Percentiles rank a stretch among this genome's conserved stretches.
phyloP scores from a whole-genome alignment of 1,140 invertebrate genomes.

The Meteorus sp. region DNA sequence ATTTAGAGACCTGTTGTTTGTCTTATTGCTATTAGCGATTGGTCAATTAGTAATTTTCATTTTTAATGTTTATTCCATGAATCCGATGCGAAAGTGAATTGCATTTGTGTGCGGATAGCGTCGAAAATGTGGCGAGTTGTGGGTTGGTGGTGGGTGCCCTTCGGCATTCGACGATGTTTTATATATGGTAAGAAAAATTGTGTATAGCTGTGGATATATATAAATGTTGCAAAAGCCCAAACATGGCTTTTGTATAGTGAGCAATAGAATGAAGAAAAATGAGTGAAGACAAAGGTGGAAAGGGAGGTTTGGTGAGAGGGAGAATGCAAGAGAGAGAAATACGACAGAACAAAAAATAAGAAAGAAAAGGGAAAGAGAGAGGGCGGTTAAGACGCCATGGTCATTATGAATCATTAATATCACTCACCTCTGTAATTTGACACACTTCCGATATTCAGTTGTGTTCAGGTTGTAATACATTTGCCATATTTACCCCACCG shows the following conservation, averaged over 20 bases:
- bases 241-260: too few relatives aligned
- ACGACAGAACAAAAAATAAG: too few relatives aligned
- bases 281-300: slow-evolving; percentile 6
- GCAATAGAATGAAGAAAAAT: too few relatives aligned
- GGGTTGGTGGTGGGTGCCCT: too few relatives aligned
- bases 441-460: slow-evolving; percentile 54
- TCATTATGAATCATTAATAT: slow-evolving; percentile 57
- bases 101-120: too few relatives aligned
- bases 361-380: slow-evolving; percentile 9
- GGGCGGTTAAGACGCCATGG: too few relatives aligned
- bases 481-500: too few relatives aligned
- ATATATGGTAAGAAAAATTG: neutral
- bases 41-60: slow-evolving; percentile 60
- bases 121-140: too few relatives aligned
- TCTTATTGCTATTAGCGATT: slow-evolving; percentile 57
- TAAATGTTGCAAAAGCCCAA: too few relatives aligned
- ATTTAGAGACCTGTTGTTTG: slow-evolving; percentile 58
- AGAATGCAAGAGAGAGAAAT: slow-evolving; percentile 12
- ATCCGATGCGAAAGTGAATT: too few relatives aligned
- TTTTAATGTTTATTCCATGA: slow-evolving; percentile 59
- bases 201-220: neutral
- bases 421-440: slow-evolving; percentile 57
- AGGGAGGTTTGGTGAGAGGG: slow-evolving; percentile 18
- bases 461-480: too few relatives aligned
- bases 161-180: neutral